Conservation (phyloP, 2,888 invertebrate genomes). For the Ochropacha duplaris region DNA sequence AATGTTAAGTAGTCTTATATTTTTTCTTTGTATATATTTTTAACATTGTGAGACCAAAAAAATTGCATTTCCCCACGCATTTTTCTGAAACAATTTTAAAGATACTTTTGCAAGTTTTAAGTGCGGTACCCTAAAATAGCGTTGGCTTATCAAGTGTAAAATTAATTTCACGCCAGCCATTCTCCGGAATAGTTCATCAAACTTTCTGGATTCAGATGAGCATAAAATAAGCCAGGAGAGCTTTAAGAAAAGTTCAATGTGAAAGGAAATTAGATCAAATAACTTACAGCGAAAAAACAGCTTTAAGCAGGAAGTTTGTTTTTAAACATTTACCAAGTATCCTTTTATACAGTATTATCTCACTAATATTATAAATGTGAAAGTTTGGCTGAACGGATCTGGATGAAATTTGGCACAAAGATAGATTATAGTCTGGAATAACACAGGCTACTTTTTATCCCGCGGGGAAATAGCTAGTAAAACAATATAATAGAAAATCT, state of each 20-base stretch:
- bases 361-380: too few species aligned
- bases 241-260: constrained; percentile 34
- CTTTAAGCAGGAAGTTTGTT: neutral
- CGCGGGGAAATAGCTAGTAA: too few species aligned
- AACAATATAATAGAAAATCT: too few species aligned
- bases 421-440: too few species aligned
- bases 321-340: neutral
- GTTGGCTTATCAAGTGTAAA: constrained; percentile 58
- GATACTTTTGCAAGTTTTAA: constrained; percentile 14
- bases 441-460: too few species aligned
- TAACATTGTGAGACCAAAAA: neutral
- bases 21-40: too few species aligned
- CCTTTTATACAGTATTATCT: too few species aligned
- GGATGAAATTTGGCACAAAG: too few species aligned
- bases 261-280: constrained; percentile 33
- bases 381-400: too few species aligned
- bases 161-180: constrained; percentile 59
- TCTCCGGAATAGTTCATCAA: constrained; percentile 60
- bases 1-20: too few species aligned
- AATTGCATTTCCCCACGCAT: neutral
- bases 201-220: constrained; percentile 55
- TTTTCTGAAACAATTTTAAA: neutral
- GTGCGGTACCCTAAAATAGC: constrained; percentile 30
- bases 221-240: constrained; percentile 51
- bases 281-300: constrained; percentile 17